These are phyloP conservation scores for Luperina nickerlii DNA, from an alignment of 2,888 invertebrate species.

Conservation along the genomic window DNA sequence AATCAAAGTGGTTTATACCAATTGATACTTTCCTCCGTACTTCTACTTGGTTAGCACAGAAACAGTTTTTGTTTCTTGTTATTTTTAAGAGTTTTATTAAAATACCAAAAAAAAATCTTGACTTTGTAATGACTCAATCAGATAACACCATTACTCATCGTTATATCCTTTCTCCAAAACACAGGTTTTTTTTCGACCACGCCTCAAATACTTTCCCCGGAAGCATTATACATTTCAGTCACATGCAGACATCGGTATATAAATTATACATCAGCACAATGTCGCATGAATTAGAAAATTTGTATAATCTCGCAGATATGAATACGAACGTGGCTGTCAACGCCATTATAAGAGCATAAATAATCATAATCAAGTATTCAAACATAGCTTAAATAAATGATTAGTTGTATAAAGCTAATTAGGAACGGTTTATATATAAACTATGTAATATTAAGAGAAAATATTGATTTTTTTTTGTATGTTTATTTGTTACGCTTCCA, in stretches of 20 bases:
- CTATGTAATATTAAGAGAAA: too few species aligned
- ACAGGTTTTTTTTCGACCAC: not conserved
- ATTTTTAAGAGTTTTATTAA: too few species aligned
- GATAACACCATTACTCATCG: constrained; percentile 22
- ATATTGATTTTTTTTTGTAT: too few species aligned
- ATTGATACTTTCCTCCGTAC: not conserved
- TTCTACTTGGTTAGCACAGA: not conserved
- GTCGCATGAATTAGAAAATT: constrained; percentile 17
- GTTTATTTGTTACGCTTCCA: too few species aligned
- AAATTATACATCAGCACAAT: constrained; percentile 23
- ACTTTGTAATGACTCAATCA: constrained; percentile 4
- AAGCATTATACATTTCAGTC: constrained; percentile 27
- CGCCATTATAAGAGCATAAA: not conserved
- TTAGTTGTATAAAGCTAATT: not conserved
- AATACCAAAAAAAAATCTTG: not conserved
- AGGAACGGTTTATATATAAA: not conserved
- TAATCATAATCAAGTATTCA: not conserved
- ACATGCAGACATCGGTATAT: constrained; percentile 7
- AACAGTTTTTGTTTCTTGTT: too few species aligned
- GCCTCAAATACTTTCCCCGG: constrained; percentile 47
- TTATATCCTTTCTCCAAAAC: constrained; percentile 22
- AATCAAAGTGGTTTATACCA: not conserved
- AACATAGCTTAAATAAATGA: not conserved
- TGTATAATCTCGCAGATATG: not conserved
- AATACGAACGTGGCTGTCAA: not conserved